Conservation (phyloP, 2,113 vertebrate genomes). For the Coptodon bakossiorum region DNA sequence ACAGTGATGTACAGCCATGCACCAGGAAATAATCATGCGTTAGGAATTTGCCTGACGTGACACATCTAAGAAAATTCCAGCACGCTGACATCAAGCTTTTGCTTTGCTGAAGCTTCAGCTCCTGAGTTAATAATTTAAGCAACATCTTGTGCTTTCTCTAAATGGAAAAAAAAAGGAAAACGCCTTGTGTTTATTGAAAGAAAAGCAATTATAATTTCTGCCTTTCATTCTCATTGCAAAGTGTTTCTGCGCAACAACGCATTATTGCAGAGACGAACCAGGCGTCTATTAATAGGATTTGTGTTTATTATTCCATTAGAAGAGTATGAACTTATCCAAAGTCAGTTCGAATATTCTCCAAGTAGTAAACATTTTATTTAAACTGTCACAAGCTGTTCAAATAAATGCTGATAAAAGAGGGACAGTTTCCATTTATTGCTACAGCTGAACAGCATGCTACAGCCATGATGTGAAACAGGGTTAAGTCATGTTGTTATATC, state of each 20-base stretch:
- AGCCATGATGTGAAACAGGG: not conserved
- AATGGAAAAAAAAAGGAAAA: not conserved
- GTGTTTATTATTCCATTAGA: not conserved
- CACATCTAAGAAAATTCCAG: not conserved
- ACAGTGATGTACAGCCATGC: not conserved
- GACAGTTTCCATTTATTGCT: not conserved
- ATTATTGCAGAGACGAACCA: not conserved
- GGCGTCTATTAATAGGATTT: not conserved
- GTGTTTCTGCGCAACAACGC: not conserved
- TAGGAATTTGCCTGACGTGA: not conserved
- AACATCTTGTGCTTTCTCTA: not conserved
- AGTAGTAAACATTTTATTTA: not conserved
- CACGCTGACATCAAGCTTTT: not conserved
- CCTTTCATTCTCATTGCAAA: conserved; percentile 21
- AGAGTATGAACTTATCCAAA: not conserved
- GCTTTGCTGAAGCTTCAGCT: not conserved
- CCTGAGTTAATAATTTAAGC: not conserved
- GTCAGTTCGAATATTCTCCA: not conserved
- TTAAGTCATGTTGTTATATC: not conserved
- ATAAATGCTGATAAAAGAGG: not conserved
- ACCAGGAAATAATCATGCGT: not conserved
- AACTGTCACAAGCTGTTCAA: not conserved
- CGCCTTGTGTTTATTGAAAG: not conserved
- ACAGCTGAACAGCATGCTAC: not conserved
- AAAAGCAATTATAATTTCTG: conserved; percentile 17